Evolutionary conservation across 2,888 invertebrate genomes (phyloP).

Genomic region (Ischnura elegans): DNA sequence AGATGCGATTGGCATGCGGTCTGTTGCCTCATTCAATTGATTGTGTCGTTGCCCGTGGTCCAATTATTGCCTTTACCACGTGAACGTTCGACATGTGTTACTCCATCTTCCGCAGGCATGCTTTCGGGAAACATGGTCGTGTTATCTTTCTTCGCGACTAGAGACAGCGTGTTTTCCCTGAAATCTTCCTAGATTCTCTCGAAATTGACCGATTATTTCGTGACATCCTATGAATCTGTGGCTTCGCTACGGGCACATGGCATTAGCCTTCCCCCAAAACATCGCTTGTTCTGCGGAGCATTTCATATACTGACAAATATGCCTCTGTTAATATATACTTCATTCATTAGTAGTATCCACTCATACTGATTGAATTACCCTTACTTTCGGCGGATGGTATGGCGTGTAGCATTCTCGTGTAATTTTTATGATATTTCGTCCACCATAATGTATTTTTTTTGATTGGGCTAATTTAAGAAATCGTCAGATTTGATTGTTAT

Average conservation of each 20-base stretch:
- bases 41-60: background rate
- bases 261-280: background rate
- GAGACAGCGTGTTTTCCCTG: background rate
- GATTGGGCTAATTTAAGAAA: too few species aligned
- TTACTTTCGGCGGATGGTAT: too few species aligned
- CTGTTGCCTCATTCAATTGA: background rate
- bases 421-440: too few species aligned
- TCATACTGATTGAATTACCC: too few species aligned
- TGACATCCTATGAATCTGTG: background rate
- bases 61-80: background rate
- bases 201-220: background rate
- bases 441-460: too few species aligned
- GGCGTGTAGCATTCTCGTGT: too few species aligned
- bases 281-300: background rate
- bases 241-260: background rate
- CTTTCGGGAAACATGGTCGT: background rate
- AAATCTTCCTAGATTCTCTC: background rate
- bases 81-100: background rate
- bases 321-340: background rate
- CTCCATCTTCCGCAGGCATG: background rate
- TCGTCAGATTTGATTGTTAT: too few species aligned
- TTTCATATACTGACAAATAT: background rate
- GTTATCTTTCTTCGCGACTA: background rate
- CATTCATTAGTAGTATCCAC: too few species aligned
- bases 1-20: too few species aligned